Conservation (phyloP, 2,888 invertebrate genomes). For the Oxystoma pomonae region DNA sequence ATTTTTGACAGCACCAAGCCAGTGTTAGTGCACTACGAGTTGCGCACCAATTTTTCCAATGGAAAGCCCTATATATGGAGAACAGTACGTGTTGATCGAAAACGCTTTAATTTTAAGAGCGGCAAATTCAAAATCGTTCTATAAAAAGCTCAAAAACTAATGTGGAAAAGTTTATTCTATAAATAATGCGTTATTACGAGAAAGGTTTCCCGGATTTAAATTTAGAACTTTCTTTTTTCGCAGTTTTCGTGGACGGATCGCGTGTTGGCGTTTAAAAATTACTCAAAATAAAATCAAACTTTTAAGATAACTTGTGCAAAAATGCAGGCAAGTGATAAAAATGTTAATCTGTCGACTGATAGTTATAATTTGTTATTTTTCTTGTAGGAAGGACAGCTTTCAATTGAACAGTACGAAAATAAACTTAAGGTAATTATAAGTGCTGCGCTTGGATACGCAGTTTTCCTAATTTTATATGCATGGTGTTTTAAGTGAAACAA, state of each 20-base stretch:
- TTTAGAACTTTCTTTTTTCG: neutral
- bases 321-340: neutral
- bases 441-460: neutral
- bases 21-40: too few relatives aligned
- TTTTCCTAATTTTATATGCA: too few relatives aligned
- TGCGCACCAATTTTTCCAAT: too few relatives aligned
- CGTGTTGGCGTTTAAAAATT: neutral
- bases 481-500: too few relatives aligned
- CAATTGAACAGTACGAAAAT: constrained; percentile 26
- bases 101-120: too few relatives aligned
- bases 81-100: too few relatives aligned
- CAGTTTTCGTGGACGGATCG: neutral
- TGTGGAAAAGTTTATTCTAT: too few relatives aligned
- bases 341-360: neutral
- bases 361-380: constrained; percentile 4
- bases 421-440: constrained; percentile 21
- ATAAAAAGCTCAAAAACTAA: too few relatives aligned
- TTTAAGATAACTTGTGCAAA: neutral
- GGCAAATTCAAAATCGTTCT: too few relatives aligned
- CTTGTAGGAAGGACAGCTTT: constrained; percentile 5
- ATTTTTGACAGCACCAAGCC: too few relatives aligned
- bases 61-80: too few relatives aligned
- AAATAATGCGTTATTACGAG: neutral
- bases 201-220: neutral
- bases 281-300: neutral